Evolutionary conservation across 2,888 invertebrate genomes (phyloP).

Genomic region (Drosophila tripunctata): DNA sequence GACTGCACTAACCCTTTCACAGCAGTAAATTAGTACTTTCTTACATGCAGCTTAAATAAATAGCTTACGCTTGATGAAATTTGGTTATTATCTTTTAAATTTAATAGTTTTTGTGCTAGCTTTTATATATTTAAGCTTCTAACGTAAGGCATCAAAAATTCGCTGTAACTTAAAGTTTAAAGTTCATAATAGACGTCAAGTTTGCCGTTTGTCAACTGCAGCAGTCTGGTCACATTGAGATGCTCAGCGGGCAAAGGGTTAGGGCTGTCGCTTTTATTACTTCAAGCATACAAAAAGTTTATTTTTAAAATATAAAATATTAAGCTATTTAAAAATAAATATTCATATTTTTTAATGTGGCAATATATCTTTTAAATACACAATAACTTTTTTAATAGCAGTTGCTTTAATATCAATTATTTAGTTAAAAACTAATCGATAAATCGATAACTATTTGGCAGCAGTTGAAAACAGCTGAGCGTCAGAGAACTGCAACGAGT

Average conservation of each 20-base stretch:
- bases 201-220: slow-evolving; percentile 21
- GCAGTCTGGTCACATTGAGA: slow-evolving; percentile 30
- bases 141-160: slow-evolving; percentile 4
- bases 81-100: no score
- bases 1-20: background rate
- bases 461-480: background rate
- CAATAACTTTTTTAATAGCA: no score
- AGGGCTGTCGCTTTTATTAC: background rate
- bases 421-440: no score
- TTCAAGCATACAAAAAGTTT: background rate
- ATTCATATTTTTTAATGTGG: no score
- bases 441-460: background rate
- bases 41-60: slow-evolving; percentile 1
- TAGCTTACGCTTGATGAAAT: no score
- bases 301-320: no score
- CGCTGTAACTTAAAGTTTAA: background rate
- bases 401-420: no score
- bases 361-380: no score
- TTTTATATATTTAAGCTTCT: no score
- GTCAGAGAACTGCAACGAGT: no score
- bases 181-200: background rate
- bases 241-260: background rate
- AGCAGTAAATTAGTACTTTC: background rate
- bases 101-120: no score
- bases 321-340: no score